Base-by-base conservation (phyloP, 2,797 vertebrate species). In the Telmatherina bonti region DNA sequence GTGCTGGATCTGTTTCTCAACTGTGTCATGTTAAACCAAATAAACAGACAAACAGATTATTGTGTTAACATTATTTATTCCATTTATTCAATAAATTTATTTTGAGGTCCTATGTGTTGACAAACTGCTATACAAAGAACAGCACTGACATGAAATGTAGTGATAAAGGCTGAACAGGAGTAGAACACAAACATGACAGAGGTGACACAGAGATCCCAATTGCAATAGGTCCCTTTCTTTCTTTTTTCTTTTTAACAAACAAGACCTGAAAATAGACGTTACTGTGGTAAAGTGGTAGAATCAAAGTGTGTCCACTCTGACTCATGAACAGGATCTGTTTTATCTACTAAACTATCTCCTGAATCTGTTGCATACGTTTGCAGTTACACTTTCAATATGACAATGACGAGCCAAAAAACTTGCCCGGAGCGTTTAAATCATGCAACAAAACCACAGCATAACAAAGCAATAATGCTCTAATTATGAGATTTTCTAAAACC, bases 11-110 rank as follows among this genome's bases (percentile, higher is more conserved):
- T 58, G 6, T 38, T 66, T 11, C 12, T 35, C 51, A 5, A 6
- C 4, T 64, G 3, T 47, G 62, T 53, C 27, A 45, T 83, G 26
- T 45, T 13, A 36, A 27, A 27, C 27, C 52, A 63, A 62, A 57
- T 29, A 36, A 65, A 66, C 16, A 43, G 13, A 53, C 51, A 43
- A 4, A 4, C 24, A 53, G 29, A 64, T 60, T 22, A 22, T 58
- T 22, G 55, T 79, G 74, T n/a, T n/a, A n/a, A n/a, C n/a, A n/a
- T n/a, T n/a, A 85, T 88, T 81, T 68, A 85, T 76, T 79, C 83
- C 88, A 54, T 94, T 94, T 94, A 94, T 81, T 90, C 76, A 81
- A 74, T 78, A 74, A 88, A 88, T 85, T 82, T 72, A 72, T 47
- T 88, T 79, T 84, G 68, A 85, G 87, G 83, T 91, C 76, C 76